phyloP scores from a whole-genome alignment of 1,140 invertebrate genomes.

The Pentalonia nigronervosa region DNA sequence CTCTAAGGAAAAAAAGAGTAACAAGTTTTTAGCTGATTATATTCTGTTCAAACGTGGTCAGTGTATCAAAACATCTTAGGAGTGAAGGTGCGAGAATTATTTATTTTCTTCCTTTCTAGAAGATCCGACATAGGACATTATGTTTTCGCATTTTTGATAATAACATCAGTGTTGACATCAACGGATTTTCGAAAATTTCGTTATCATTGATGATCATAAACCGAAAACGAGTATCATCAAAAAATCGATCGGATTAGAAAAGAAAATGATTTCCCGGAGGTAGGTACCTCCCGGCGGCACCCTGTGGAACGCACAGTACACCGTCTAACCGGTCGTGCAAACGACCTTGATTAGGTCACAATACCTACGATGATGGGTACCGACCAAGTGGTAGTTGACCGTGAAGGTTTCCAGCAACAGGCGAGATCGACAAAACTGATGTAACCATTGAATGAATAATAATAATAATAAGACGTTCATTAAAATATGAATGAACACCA shows the following conservation, averaged over 20 bases:
- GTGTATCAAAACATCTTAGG: background rate
- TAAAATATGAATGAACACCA: slow-evolving; percentile 54
- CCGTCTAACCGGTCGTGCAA: slow-evolving; percentile 12
- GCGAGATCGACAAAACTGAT: slow-evolving; percentile 25
- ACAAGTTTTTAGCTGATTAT: background rate
- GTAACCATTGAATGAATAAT: slow-evolving; percentile 42
- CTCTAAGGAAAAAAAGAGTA: background rate
- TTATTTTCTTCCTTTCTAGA: background rate
- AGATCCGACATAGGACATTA: background rate
- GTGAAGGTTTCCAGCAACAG: slow-evolving; percentile 50
- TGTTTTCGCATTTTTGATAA: background rate
- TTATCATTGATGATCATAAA: background rate
- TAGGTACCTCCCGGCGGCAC: background rate
- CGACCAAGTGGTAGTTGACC: slow-evolving; percentile 1
- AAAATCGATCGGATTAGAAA: background rate
- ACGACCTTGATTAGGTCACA: slow-evolving; percentile 58
- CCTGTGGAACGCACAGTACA: background rate
- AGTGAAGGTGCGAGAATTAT: background rate
- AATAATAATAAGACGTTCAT: slow-evolving; percentile 52
- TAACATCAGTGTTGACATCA: background rate
- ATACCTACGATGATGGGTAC: slow-evolving; percentile 43
- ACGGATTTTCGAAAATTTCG: background rate
- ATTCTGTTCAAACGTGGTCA: background rate
- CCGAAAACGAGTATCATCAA: background rate
- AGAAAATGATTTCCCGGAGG: slow-evolving; percentile 14